Conservation (phyloP, 2,113 vertebrate genomes). For the Tursiops truncatus region DNA sequence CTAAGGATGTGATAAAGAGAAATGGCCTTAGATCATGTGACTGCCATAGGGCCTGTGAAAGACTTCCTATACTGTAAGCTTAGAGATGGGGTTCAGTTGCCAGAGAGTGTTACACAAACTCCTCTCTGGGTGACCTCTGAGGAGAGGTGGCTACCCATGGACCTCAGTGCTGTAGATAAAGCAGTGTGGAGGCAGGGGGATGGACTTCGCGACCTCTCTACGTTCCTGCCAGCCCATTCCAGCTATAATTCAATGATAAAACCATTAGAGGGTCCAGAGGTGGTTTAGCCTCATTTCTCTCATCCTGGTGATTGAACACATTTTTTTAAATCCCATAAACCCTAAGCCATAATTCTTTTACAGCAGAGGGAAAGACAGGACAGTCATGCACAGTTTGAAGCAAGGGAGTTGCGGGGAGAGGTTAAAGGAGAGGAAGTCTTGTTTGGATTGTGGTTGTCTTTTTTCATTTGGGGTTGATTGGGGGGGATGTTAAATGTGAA, state of each 20-base stretch:
- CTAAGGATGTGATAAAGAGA: background rate
- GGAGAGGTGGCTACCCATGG: background rate
- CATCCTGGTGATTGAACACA: slow-evolving; percentile 67
- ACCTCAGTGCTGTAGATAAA: background rate
- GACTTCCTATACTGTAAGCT: background rate
- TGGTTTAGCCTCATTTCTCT: slow-evolving; percentile 57
- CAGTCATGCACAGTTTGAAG: slow-evolving; percentile 40
- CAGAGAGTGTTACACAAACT: background rate
- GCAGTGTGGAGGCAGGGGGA: background rate
- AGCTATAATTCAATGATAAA: slow-evolving; percentile 56
- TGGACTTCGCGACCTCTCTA: background rate
- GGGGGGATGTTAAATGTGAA: slow-evolving; percentile 51
- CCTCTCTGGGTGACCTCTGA: background rate
- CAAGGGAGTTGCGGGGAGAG: background rate
- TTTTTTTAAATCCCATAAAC: slow-evolving; percentile 65
- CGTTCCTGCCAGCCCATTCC: background rate
- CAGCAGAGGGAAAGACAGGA: slow-evolving; percentile 54
- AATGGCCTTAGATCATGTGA: background rate
- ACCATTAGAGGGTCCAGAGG: slow-evolving; percentile 52
- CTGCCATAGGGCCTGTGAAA: background rate
- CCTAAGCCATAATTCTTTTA: slow-evolving; percentile 70
- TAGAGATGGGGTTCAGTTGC: background rate
- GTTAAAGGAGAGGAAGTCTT: background rate
- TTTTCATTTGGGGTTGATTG: slow-evolving; percentile 67
- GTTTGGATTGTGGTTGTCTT: slow-evolving; percentile 45